A percentile compares a stretch with the other conserved stretches of the same genome.
These are phyloP conservation scores for Diabrotica undecimpunctata DNA, from an alignment of 1,140 invertebrate genomes.

Conservation along the genomic window DNA sequence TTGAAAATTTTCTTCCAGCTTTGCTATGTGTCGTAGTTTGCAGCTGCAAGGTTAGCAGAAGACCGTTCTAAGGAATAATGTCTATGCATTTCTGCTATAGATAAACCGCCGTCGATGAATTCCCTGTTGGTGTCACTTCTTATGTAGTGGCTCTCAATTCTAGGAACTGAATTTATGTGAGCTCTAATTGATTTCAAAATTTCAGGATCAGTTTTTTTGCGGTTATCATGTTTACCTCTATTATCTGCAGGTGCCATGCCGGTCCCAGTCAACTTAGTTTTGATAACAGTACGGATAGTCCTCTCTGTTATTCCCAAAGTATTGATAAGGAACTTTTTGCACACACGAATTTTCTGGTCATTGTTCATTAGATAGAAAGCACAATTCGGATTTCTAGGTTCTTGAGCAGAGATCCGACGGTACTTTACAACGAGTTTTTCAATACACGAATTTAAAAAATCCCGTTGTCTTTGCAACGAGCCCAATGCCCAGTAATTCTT, in stretches of 20 bases:
- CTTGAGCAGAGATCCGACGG: neutral
- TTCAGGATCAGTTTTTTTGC: constrained; percentile 11
- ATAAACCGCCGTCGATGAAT: constrained; percentile 37
- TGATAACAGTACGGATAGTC: no score
- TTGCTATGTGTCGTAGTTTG: constrained; percentile 9
- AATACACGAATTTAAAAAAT: no score
- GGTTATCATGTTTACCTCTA: constrained; percentile 9
- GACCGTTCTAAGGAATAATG: constrained; percentile 27
- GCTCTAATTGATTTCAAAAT: constrained; percentile 36
- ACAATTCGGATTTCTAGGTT: constrained; percentile 6
- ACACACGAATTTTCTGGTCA: no score
- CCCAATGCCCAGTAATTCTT: neutral
- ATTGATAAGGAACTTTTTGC: no score
- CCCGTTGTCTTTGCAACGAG: neutral
- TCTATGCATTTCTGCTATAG: constrained; percentile 33
- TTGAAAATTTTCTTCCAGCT: constrained; percentile 26
- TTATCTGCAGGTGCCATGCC: no score
- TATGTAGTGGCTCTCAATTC: constrained; percentile 33
- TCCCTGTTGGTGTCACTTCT: constrained; percentile 29
- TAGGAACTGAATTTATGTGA: constrained; percentile 36
- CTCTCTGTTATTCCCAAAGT: no score
- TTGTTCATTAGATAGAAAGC: constrained; percentile 5
- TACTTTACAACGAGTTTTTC: constrained; percentile 3
- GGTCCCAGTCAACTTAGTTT: no score
- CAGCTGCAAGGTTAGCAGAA: neutral